phyloP scores from a whole-genome alignment of 2,113 vertebrate species.

The Lathamus discolor region DNA sequence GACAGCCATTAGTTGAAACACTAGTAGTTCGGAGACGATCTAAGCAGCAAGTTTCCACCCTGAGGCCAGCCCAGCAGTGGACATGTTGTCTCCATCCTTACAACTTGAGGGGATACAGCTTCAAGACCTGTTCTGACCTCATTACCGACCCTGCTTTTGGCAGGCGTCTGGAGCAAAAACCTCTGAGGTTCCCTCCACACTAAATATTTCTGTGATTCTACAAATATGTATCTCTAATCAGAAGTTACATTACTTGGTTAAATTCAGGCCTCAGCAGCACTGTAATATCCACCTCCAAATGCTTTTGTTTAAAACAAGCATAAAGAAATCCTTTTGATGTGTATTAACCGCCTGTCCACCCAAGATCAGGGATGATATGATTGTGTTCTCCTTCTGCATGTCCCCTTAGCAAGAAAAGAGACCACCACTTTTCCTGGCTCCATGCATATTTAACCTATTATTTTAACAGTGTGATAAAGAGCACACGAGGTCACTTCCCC shows the following conservation, averaged over 20 bases:
- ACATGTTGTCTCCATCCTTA: background rate
- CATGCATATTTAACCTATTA: background rate
- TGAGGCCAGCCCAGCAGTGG: background rate
- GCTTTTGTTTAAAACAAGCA: background rate
- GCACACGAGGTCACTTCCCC: background rate
- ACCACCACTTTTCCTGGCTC: background rate
- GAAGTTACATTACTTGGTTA: background rate
- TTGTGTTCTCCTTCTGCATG: fast-evolving
- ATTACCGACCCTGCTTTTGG: background rate
- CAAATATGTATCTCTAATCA: background rate
- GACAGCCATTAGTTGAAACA: background rate
- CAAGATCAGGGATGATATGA: background rate
- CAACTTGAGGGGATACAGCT: background rate
- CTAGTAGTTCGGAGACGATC: background rate
- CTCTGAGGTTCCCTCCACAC: background rate
- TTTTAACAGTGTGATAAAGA: background rate
- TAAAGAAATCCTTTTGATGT: background rate
- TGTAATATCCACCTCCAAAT: background rate
- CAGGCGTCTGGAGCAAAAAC: background rate
- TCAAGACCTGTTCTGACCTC: fast-evolving
- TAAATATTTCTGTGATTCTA: background rate
- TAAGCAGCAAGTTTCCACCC: background rate
- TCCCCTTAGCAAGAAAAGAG: background rate
- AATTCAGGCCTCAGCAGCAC: background rate
- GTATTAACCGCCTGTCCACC: background rate